Conservation (phyloP, 2,113 vertebrate genomes). For the Lophotis ruficrista region DNA sequence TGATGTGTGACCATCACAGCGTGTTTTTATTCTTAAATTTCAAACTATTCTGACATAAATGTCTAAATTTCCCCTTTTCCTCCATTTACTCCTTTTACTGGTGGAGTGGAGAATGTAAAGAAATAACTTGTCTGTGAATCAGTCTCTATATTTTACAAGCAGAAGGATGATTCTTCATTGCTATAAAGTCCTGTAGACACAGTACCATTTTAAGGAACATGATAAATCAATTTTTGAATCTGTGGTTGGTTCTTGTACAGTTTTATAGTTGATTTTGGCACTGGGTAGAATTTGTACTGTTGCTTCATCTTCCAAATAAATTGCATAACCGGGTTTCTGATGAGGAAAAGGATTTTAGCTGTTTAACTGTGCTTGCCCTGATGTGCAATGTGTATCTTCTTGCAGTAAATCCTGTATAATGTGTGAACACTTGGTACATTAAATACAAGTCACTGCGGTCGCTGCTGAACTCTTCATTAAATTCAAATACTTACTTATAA, state of each 20-base stretch:
- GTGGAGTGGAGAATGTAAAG: neutral
- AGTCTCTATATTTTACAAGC: neutral
- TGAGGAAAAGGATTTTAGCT: neutral
- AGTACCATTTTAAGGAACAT: neutral
- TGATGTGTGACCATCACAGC: neutral
- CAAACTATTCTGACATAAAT: neutral
- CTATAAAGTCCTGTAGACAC: neutral
- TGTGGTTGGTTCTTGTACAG: neutral
- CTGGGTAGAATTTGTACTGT: neutral
- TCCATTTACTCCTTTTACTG: neutral
- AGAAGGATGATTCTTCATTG: neutral
- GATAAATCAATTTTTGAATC: neutral
- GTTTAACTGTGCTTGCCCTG: neutral
- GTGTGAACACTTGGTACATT: neutral
- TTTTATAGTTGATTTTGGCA: neutral
- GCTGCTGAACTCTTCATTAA: neutral
- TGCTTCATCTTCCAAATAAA: neutral
- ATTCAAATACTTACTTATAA: neutral
- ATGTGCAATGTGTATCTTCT: neutral
- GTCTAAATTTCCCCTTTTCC: neutral
- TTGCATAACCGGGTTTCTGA: accelerated
- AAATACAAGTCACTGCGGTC: neutral
- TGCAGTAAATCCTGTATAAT: neutral
- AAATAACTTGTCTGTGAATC: neutral
- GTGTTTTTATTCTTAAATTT: neutral